These are phyloP conservation scores for Anneissia japonica DNA, from an alignment of 35 echinoderm and acorn worm species.

Conservation along the genomic window DNA sequence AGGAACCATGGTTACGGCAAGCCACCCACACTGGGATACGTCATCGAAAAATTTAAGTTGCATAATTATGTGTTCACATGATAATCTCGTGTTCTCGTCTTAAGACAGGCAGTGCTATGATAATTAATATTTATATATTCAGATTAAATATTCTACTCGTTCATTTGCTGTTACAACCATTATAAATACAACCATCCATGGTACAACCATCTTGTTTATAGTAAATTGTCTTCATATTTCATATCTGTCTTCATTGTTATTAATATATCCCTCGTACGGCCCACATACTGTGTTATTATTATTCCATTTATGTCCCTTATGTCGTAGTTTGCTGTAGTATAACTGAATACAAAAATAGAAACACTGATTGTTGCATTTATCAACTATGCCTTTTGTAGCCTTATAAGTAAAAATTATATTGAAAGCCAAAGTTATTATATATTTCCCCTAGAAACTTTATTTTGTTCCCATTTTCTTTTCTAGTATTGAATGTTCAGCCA, in stretches of 20 bases:
- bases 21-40: no score
- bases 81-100: background rate
- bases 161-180: background rate
- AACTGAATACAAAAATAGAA: background rate
- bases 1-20: no score
- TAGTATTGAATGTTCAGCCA: conserved; percentile 64
- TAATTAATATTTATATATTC: no score
- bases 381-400: background rate
- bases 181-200: background rate
- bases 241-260: no score
- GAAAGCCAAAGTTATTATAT: background rate
- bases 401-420: conserved; percentile 18
- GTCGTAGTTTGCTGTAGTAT: background rate
- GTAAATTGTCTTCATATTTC: no score
- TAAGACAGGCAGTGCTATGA: no score
- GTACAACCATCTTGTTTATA: no score
- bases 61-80: background rate
- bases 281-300: conserved; percentile 4
- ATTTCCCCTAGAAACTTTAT: background rate
- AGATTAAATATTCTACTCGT: background rate
- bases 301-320: conserved; percentile 11
- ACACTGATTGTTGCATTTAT: conserved; percentile 16
- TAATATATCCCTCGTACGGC: no score
- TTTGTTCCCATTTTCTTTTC: background rate
- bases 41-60: no score